Conservation (phyloP, 2,797 vertebrate species). For the Spheniscus humboldti region DNA sequence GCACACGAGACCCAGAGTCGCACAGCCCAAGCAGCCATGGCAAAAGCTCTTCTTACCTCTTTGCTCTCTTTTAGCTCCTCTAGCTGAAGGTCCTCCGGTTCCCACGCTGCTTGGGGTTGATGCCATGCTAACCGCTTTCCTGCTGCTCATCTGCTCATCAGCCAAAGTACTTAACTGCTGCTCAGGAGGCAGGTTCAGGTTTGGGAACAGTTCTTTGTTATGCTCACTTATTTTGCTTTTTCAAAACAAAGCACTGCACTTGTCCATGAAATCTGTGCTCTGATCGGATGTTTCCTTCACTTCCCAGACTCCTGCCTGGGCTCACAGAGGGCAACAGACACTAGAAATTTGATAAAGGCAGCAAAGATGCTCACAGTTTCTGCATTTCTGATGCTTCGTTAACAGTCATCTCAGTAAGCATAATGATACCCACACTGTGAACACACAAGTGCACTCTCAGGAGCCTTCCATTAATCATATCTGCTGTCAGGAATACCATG, state of each 20-base stretch:
- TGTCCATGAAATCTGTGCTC: neutral
- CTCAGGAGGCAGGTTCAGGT: neutral
- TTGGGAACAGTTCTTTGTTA: neutral
- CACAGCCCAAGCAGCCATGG: neutral
- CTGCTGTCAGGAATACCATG: neutral
- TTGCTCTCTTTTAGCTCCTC: neutral
- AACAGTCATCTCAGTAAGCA: conserved; percentile 4
- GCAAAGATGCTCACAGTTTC: neutral
- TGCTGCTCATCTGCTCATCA: neutral
- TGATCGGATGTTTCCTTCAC: neutral
- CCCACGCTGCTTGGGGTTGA: rapidly evolving
- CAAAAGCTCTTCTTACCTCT: neutral
- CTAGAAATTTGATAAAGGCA: neutral
- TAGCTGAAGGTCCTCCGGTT: neutral
- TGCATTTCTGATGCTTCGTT: neutral
- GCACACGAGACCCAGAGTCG: neutral
- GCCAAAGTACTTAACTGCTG: neutral
- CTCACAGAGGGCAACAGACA: neutral
- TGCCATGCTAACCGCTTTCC: neutral
- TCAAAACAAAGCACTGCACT: neutral
- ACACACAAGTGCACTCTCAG: neutral
- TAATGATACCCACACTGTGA: neutral
- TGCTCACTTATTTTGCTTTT: neutral
- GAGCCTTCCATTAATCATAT: conserved; percentile 24
- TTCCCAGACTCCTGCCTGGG: neutral